phyloP scores from a whole-genome alignment of 2,888 invertebrate genomes.

The Emmelina monodactyla region DNA sequence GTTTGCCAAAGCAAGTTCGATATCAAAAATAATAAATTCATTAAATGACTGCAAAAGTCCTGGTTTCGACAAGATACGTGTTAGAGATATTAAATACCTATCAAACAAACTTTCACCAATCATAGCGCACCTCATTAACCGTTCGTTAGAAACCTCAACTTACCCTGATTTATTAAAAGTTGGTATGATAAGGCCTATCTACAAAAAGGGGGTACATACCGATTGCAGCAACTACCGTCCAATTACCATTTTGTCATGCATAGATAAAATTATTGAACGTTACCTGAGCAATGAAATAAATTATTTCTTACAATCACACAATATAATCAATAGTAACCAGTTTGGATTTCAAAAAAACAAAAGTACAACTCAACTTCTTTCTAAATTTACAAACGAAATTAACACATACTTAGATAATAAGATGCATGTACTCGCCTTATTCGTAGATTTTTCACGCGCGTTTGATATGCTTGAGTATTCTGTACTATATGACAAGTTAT shows the following conservation, averaged over 20 bases:
- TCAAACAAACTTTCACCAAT: constrained; percentile 5
- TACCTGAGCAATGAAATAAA: constrained; percentile 8
- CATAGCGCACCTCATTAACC: constrained; percentile 9
- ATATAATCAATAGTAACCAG: constrained; percentile 6
- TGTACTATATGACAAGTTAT: constrained; percentile 1
- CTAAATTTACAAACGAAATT: constrained; percentile 8
- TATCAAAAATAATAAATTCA: constrained; percentile 3
- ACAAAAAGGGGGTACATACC: constrained; percentile 6
- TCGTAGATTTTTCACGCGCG: constrained; percentile 9
- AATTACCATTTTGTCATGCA: constrained; percentile 9
- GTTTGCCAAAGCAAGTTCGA: neutral
- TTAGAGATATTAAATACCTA: constrained; percentile 8
- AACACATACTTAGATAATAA: constrained; percentile 2
- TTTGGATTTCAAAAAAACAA: constrained; percentile 10
- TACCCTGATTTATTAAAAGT: constrained; percentile 9
- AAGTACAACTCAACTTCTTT: constrained; percentile 8
- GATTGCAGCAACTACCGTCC: constrained; percentile 12
- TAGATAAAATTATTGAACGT: constrained; percentile 9
- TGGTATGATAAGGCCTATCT: constrained; percentile 10
- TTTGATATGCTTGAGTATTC: constrained; percentile 6
- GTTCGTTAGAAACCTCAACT: constrained; percentile 1
- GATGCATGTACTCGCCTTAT: constrained; percentile 5
- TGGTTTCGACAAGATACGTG: constrained; percentile 8
- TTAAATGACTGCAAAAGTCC: constrained; percentile 9
- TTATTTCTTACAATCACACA: constrained; percentile 3